Conservation (phyloP, 2,113 vertebrate species). For the Gasterosteus nipponicus region DNA sequence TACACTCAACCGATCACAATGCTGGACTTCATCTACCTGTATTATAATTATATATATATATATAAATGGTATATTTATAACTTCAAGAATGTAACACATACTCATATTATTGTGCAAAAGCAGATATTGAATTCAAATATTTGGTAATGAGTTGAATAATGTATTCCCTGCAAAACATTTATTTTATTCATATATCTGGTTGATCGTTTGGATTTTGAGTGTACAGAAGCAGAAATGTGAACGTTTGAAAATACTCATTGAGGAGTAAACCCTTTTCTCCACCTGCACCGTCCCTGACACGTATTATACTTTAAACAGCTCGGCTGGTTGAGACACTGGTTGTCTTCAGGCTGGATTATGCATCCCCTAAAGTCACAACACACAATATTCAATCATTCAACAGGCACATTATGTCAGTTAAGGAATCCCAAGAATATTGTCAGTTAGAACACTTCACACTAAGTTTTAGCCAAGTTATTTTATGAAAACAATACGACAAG, state of each 20-base stretch:
- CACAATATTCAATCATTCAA: background rate
- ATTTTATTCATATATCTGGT: constrained; percentile 31
- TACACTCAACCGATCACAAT: no score
- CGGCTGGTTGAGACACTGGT: background rate
- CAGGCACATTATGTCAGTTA: background rate
- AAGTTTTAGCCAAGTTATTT: background rate
- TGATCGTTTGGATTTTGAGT: constrained; percentile 11
- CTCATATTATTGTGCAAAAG: background rate
- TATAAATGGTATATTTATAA: background rate
- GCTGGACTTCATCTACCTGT: no score
- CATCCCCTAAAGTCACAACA: background rate
- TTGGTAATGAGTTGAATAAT: constrained; percentile 13
- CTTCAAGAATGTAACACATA: background rate
- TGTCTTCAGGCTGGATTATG: constrained; percentile 14
- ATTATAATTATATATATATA: background rate
- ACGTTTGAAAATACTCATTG: constrained; percentile 13
- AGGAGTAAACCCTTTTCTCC: constrained; percentile 7
- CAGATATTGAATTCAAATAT: constrained; percentile 5
- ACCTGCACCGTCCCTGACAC: constrained; percentile 10
- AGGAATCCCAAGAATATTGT: background rate
- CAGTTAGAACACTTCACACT: background rate
- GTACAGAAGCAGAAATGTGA: constrained; percentile 7
- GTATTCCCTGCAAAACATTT: constrained; percentile 6
- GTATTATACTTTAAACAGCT: background rate
- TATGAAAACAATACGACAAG: constrained; percentile 6